Evolutionary conservation across 2,888 invertebrate genomes (phyloP).

Genomic region (Ectemnius lituratus): DNA sequence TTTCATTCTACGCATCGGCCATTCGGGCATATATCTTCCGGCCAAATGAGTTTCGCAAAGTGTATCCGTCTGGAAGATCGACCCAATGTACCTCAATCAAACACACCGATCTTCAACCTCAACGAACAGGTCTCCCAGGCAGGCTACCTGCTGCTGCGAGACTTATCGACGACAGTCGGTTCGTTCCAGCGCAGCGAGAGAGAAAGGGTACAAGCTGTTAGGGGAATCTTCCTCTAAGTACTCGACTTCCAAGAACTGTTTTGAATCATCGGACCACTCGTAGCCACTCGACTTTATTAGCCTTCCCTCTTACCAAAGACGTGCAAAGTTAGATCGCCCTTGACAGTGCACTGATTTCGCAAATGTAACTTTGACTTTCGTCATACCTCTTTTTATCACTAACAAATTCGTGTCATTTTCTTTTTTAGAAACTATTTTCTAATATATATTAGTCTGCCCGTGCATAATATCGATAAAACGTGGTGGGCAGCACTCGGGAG

Average conservation of each 20-base stretch:
- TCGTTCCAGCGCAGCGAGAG: conserved; percentile 7
- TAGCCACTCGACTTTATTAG: conserved; percentile 37
- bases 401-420: too few species aligned
- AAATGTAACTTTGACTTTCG: conserved; percentile 23
- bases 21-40: too few species aligned
- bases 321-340: conserved; percentile 56
- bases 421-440: too few species aligned
- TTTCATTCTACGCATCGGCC: too few species aligned
- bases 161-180: conserved; percentile 29
- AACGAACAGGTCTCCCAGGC: conserved; percentile 2
- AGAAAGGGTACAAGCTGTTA: not conserved
- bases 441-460: too few species aligned
- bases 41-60: conserved; percentile 37
- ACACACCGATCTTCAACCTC: too few species aligned
- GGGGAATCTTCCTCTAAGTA: conserved; percentile 20
- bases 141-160: conserved; percentile 11
- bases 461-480: too few species aligned
- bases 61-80: conserved; percentile 39
- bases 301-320: conserved; percentile 27
- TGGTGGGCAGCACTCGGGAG: not conserved
- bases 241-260: conserved; percentile 40
- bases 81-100: conserved; percentile 11
- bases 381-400: conserved; percentile 22
- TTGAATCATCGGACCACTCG: conserved; percentile 22
- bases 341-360: conserved; percentile 44